Base-by-base conservation (phyloP, 2,888 invertebrate genomes). In the Bugula neritina region DNA sequence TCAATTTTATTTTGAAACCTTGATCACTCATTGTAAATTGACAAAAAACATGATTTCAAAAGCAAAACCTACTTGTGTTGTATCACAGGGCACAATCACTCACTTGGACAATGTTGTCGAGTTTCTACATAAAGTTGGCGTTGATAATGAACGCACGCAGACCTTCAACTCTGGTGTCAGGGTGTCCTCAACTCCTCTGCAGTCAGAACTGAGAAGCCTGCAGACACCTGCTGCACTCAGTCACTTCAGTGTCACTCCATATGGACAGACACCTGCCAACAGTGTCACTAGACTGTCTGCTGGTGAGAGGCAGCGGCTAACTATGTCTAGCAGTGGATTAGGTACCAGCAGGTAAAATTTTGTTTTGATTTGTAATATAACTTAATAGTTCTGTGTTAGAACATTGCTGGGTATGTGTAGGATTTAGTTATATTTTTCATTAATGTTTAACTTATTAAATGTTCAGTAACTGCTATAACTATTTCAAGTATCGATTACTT, bases 271-370 rank as follows among this genome's bases (percentile, higher is more conserved):
- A 27, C 27, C 63, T 63, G 31, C 13, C n/a, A 57, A 27, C 25
- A 5, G 57, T 5, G 57, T 10, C 23, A 57, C 25, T 57, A 27
- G 23, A 13, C 13, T 17, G 21, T 10, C 52, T 17, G 13, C 52
- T 52, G 52, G 10, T 21, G 21, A 21, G 13, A 21, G 52, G 21
- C 21, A 52, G 5, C 57, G 25, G 5, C 57, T 5, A 25, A 10
- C 63, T 31, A 31, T 13, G 5, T 31, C 31, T 31, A 63, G 63
- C 34, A 63, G 63, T 34, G 63, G 63, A 13, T 13, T 63, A 25
- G 63, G 63, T 10, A 63, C 63, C 31, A 63, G 63, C 63, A 63
- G 63, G 63, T 63, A n/a, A 63, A n/a, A 52, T 17, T 52, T 52
- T 52, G 10, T 52, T 13, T 52, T 52, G 52, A 21, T 52, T 52